Percentiles rank a stretch among this genome's conserved stretches.
phyloP scores from a whole-genome alignment of 2,888 invertebrate species.

The Abrostola tripartita region DNA sequence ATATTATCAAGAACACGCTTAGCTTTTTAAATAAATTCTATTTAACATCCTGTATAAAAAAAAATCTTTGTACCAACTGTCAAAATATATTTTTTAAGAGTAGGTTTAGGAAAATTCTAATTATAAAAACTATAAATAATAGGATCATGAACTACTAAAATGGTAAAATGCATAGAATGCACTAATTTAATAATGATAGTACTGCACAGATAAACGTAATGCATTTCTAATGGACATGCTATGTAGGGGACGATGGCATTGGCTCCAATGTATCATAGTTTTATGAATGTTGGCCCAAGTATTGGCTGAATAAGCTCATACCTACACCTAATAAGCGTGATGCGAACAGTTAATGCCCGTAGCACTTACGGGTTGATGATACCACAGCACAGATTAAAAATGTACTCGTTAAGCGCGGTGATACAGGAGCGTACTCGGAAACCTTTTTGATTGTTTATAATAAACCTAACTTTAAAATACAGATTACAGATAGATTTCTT shows the following conservation, averaged over 20 bases:
- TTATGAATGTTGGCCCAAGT: not conserved
- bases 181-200: constrained; percentile 31
- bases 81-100: not conserved
- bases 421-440: not conserved
- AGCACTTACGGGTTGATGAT: constrained; percentile 1
- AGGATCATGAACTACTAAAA: constrained; percentile 37
- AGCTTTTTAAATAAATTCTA: constrained; percentile 12
- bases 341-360: not conserved
- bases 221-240: constrained; percentile 65
- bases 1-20: constrained; percentile 1
- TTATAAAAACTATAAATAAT: not conserved
- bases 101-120: not conserved
- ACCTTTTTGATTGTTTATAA: not conserved
- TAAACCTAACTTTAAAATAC: no score
- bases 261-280: constrained; percentile 33
- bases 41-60: not conserved
- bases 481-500: no score
- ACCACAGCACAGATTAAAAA: constrained; percentile 2
- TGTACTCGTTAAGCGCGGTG: not conserved
- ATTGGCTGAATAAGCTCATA: not conserved
- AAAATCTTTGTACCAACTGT: constrained; percentile 4
- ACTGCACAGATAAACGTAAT: constrained; percentile 55
- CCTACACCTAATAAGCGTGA: constrained; percentile 1
- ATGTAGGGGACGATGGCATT: constrained; percentile 49
- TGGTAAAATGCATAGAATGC: constrained; percentile 37